Conservation (phyloP, 1,140 invertebrate genomes). For the Achatina immaculata region DNA sequence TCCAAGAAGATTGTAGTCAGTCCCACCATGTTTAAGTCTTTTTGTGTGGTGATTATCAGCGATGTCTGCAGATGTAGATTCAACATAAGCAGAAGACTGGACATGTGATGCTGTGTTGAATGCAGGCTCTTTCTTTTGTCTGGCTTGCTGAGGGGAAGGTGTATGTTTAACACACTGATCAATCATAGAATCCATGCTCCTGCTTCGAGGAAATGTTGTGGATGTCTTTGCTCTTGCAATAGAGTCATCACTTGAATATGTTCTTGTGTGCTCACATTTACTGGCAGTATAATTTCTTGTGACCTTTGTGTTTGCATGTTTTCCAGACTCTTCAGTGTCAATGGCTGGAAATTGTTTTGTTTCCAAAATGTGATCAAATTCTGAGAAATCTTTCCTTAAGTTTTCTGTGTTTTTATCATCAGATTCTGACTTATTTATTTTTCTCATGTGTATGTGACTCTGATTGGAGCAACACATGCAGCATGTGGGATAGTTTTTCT, state of each 20-base stretch:
- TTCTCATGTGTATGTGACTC: no score
- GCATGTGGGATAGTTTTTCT: no score
- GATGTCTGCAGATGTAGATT: no score
- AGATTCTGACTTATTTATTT: no score
- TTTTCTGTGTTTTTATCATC: no score
- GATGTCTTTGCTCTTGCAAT: not conserved
- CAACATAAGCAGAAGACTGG: not conserved
- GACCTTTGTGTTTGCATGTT: not conserved
- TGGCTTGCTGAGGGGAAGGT: not conserved
- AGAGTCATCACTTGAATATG: not conserved
- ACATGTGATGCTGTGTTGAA: not conserved
- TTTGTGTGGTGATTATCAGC: not conserved
- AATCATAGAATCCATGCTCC: conserved; percentile 27
- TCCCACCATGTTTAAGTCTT: not conserved
- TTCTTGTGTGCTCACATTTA: not conserved
- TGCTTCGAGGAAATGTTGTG: not conserved
- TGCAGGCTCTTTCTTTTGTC: not conserved
- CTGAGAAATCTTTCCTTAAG: not conserved
- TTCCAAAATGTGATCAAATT: not conserved
- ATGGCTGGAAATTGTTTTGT: not conserved
- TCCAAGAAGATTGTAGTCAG: conserved; percentile 60
- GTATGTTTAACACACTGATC: not conserved
- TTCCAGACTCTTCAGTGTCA: not conserved
- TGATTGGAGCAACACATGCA: no score
- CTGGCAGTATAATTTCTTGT: not conserved